A percentile compares a stretch with the other conserved stretches of the same genome.
Conservation (phyloP, 2,888 invertebrate genomes). For the Cynaeus angustus region DNA sequence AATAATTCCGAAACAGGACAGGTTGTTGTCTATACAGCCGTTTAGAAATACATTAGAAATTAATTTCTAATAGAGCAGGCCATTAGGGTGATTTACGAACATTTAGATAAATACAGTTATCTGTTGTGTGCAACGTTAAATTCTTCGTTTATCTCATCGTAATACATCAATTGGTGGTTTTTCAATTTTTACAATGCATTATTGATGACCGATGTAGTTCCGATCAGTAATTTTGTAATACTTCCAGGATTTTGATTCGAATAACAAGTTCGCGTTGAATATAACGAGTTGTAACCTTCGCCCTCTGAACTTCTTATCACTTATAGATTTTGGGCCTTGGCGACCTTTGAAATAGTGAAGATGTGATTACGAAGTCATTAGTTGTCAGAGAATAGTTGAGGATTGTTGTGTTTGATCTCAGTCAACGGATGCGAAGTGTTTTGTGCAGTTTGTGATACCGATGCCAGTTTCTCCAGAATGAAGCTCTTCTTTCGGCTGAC, state of each 20-base stretch:
- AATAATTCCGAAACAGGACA: slow-evolving; percentile 1
- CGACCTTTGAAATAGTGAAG: slow-evolving; percentile 61
- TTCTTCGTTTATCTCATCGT: slow-evolving; percentile 17
- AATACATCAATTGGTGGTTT: slow-evolving; percentile 8
- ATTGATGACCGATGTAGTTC: neutral
- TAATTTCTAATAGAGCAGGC: slow-evolving; percentile 22
- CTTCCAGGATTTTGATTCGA: slow-evolving; percentile 14
- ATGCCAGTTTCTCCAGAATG: slow-evolving; percentile 53
- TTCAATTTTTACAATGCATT: slow-evolving; percentile 8
- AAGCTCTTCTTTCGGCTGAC: slow-evolving; percentile 53
- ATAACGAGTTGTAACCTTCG: slow-evolving; percentile 52
- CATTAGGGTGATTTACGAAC: slow-evolving; percentile 37
- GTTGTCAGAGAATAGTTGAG: slow-evolving; percentile 32
- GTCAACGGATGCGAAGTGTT: slow-evolving; percentile 36
- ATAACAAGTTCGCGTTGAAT: slow-evolving; percentile 18
- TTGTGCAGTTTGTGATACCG: slow-evolving; percentile 49
- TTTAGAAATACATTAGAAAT: slow-evolving; percentile 39
- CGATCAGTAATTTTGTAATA: neutral
- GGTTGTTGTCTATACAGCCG: slow-evolving; percentile 10
- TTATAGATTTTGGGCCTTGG: slow-evolving; percentile 56
- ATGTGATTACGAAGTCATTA: slow-evolving; percentile 51
- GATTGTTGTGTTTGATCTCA: slow-evolving; percentile 30
- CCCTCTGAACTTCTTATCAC: slow-evolving; percentile 62
- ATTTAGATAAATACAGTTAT: slow-evolving; percentile 33
- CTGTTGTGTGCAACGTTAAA: slow-evolving; percentile 5